A percentile compares a stretch with the other conserved stretches of the same genome.
Conservation (phyloP, 2,113 vertebrate genomes). For the Solea senegalensis region DNA sequence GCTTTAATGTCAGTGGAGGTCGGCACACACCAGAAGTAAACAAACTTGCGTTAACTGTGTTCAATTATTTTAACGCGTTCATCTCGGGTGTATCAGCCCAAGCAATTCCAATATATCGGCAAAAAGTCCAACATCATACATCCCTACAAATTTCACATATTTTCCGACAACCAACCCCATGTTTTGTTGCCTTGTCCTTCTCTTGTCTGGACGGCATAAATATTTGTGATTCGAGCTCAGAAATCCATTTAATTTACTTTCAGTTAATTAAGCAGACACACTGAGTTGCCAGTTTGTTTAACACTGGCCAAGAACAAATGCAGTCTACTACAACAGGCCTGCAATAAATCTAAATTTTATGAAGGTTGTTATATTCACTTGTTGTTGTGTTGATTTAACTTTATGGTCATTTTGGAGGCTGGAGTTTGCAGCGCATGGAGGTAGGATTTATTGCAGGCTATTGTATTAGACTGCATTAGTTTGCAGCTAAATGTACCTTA, state of each 20-base stretch:
- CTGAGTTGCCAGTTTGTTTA: background rate
- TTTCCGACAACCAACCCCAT: too few species aligned
- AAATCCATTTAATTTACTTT: background rate
- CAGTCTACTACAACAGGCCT: background rate
- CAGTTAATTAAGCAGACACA: background rate
- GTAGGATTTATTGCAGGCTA: background rate
- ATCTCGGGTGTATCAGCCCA: too few species aligned
- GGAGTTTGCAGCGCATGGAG: background rate
- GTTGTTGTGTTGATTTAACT: conserved; percentile 12
- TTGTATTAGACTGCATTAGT: conserved; percentile 1
- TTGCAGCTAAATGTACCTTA: conserved; percentile 11
- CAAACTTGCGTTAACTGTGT: too few species aligned
- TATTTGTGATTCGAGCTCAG: background rate
- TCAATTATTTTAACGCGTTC: too few species aligned
- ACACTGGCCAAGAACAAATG: background rate
- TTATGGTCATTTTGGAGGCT: conserved; percentile 5
- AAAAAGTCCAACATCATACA: too few species aligned
- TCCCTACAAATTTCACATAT: too few species aligned
- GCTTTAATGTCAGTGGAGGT: too few species aligned
- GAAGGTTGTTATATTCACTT: background rate
- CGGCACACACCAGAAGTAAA: too few species aligned
- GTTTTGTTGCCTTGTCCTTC: background rate
- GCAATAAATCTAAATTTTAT: background rate
- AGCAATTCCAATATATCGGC: too few species aligned
- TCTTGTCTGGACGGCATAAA: background rate